Percentiles rank a stretch among this genome's conserved stretches.
phyloP scores from a whole-genome alignment of 2,797 vertebrate species.

The Rhynchonycteris naso region DNA sequence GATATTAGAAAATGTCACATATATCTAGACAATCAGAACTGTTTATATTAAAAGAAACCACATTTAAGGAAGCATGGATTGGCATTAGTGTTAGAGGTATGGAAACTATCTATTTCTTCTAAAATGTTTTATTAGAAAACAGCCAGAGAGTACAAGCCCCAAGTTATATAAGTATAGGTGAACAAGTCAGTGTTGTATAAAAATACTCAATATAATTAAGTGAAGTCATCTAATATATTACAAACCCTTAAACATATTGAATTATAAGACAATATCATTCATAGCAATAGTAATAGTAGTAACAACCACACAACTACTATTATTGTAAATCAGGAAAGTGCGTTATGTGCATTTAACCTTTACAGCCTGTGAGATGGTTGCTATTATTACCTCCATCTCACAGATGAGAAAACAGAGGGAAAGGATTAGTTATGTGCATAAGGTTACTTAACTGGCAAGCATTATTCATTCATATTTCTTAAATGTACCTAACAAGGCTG shows the following conservation, averaged over 20 bases:
- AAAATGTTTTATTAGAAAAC: not conserved
- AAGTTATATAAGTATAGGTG: not conserved
- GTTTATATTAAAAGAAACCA: not conserved
- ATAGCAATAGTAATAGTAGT: not conserved
- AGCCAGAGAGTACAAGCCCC: not conserved
- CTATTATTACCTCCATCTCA: not conserved
- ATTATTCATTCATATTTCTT: not conserved
- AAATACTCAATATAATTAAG: not conserved
- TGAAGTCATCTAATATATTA: not conserved
- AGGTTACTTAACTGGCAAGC: not conserved
- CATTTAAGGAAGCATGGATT: not conserved
- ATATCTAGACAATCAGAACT: not conserved
- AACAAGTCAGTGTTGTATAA: not conserved
- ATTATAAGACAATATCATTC: not conserved
- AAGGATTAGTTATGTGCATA: not conserved
- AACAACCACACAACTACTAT: not conserved
- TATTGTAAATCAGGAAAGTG: not conserved
- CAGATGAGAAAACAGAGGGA: not conserved
- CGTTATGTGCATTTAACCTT: not conserved
- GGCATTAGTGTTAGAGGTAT: not conserved
- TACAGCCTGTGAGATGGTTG: not conserved
- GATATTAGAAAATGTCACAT: not conserved
- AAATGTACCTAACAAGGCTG: not conserved
- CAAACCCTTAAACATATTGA: not conserved
- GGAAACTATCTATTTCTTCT: conserved; percentile 3